Evolutionary conservation across 2,113 vertebrate genomes (phyloP).

Genomic region (Macrotus californicus): DNA sequence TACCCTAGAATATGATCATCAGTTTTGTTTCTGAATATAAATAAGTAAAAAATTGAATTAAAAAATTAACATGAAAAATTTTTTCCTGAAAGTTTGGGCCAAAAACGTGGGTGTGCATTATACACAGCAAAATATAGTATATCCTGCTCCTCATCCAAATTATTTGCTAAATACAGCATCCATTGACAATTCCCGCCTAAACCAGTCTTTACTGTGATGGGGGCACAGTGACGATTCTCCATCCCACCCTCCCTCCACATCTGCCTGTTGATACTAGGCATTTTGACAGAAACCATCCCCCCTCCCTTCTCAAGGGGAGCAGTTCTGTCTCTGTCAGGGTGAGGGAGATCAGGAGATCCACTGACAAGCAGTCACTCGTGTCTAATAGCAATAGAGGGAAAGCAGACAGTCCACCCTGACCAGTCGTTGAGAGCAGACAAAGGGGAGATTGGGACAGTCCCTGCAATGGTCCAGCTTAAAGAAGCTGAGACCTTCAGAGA

Average conservation of each 20-base stretch:
- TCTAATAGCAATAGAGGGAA: not conserved
- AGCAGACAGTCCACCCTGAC: not conserved
- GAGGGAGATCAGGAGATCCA: not conserved
- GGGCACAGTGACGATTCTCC: not conserved
- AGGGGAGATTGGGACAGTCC: not conserved
- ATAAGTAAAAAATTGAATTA: too few relatives aligned
- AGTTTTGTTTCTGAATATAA: too few relatives aligned
- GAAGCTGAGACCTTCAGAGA: not conserved
- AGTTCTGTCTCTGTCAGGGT: not conserved
- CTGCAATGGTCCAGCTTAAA: not conserved
- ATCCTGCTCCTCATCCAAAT: not conserved
- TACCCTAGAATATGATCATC: too few relatives aligned
- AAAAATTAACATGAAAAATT: too few relatives aligned
- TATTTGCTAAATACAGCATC: not conserved
- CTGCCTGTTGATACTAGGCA: not conserved
- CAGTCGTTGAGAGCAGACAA: not conserved
- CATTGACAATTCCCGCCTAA: not conserved
- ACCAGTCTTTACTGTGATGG: not conserved
- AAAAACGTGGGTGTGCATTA: too few relatives aligned
- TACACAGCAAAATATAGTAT: too few relatives aligned
- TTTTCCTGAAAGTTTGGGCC: too few relatives aligned
- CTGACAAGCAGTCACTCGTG: not conserved
- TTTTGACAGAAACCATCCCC: not conserved
- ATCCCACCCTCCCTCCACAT: not conserved
- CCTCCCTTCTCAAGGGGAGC: not conserved